phyloP scores from a whole-genome alignment of 2,113 vertebrate genomes.

The Centropristis striata region DNA sequence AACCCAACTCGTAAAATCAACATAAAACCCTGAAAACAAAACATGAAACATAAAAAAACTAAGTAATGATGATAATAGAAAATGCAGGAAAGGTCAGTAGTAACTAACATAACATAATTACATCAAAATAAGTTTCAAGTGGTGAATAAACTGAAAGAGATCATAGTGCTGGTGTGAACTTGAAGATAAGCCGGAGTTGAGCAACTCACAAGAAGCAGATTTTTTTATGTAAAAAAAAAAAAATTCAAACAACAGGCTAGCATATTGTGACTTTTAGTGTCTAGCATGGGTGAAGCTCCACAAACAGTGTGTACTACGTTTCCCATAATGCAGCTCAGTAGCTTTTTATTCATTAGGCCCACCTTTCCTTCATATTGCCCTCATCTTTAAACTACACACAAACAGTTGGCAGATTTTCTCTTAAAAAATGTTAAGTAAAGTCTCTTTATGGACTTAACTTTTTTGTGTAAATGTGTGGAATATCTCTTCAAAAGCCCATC shows the following conservation, averaged over 20 bases:
- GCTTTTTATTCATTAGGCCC: constrained; percentile 3
- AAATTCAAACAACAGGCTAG: background rate
- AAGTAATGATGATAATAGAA: constrained; percentile 22
- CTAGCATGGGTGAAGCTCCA: background rate
- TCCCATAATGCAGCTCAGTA: constrained; percentile 4
- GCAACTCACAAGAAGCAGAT: constrained; percentile 4
- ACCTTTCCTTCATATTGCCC: background rate
- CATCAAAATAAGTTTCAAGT: background rate
- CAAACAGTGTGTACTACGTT: background rate
- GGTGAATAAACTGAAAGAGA: constrained; percentile 7
- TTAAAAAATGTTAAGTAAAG: background rate
- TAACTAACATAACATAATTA: constrained; percentile 16
- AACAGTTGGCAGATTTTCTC: background rate
- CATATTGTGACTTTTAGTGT: background rate
- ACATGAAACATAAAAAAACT: constrained; percentile 26
- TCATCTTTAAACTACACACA: constrained; percentile 7
- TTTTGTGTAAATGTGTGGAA: background rate
- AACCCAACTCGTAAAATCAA: constrained; percentile 36
- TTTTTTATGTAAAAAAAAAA: background rate
- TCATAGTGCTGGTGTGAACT: constrained; percentile 8
- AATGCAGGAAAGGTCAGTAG: constrained; percentile 9
- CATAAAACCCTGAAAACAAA: constrained; percentile 8
- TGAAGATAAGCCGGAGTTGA: background rate
- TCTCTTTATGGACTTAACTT: background rate
- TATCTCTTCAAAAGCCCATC: background rate